Base-by-base conservation (phyloP, 2,113 vertebrate genomes). In the Delphinus delphis region DNA sequence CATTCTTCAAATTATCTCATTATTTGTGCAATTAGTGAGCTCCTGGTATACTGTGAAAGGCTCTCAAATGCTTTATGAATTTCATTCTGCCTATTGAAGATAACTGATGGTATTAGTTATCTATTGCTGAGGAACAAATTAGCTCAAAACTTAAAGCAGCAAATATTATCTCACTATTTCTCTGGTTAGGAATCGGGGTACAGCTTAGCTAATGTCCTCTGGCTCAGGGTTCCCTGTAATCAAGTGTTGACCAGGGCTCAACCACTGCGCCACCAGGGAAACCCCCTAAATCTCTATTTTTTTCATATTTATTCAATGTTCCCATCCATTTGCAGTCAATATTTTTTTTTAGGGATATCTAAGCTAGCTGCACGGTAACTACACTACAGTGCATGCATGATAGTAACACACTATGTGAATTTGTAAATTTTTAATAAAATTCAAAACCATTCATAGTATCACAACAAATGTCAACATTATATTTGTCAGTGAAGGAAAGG, bases 61-160 rank as follows among this genome's bases (percentile, higher is more conserved):
- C 41, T 60, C 25, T 60, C 21, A 41, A 68, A 31, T 60, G 60
- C 15, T 87, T 93, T 62, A 47, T 86, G 58, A 97, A 68, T 44
- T 83, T 70, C 85, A 23, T 62, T 82, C 50, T 82, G 6, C 13
- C 70, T 38, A 67, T 3, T 38, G 67, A 82, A 81, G 41, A 63
- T 47, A 87, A 60, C 28, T 87, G 47, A 31, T 21, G 17, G 3
- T 25, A 74, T 74, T 50, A 58, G 17, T 60, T 85, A 65, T 89
- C n/a, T 90, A 31, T 65, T 44, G 36, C 36, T 53, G 33, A 73
- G 60, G 33, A 85, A 89, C 2, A 80, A 71, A 93, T 81, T n/a
- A 89, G 25, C 38, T 31, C 79, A 67, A 84, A 96, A 94, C 8
- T 83, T 93, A 67, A 95, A 90, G 33, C 23, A 90, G 20, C 23